Evolutionary conservation across 2,113 vertebrate genomes (phyloP).

Genomic region (Otolemur garnettii): DNA sequence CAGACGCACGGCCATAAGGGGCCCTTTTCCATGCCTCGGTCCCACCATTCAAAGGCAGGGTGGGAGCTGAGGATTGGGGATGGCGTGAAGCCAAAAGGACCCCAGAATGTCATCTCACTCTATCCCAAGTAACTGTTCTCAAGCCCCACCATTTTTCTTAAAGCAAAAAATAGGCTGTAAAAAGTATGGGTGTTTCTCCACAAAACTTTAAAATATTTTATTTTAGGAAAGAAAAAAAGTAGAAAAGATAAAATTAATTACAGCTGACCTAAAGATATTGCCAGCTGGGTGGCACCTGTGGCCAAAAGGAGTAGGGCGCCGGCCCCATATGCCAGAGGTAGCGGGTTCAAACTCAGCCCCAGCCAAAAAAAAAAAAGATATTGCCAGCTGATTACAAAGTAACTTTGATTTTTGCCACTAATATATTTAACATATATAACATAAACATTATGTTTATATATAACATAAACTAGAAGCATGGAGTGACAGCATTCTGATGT

Average conservation of each 20-base stretch:
- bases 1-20: rapidly evolving
- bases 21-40: not conserved
- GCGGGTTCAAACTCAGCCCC: too few species aligned
- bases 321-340: too few species aligned
- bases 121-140: not conserved
- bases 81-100: not conserved
- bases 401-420: not conserved
- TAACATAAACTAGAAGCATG: not conserved
- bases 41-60: not conserved
- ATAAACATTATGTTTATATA: too few species aligned
- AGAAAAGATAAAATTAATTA: not conserved
- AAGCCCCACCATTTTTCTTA: not conserved
- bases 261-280: not conserved
- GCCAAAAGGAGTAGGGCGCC: too few species aligned
- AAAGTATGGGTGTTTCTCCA: not conserved
- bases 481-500: not conserved
- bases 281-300: too few species aligned
- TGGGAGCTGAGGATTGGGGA: not conserved
- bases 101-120: not conserved
- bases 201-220: conserved; percentile 13
- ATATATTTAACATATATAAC: not conserved
- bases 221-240: too few species aligned
- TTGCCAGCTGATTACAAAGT: not conserved
- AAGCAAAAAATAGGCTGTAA: not conserved
- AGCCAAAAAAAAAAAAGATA: too few species aligned